Conservation (phyloP, 2,113 vertebrate genomes). For the Psammodynastes pulverulentus region DNA sequence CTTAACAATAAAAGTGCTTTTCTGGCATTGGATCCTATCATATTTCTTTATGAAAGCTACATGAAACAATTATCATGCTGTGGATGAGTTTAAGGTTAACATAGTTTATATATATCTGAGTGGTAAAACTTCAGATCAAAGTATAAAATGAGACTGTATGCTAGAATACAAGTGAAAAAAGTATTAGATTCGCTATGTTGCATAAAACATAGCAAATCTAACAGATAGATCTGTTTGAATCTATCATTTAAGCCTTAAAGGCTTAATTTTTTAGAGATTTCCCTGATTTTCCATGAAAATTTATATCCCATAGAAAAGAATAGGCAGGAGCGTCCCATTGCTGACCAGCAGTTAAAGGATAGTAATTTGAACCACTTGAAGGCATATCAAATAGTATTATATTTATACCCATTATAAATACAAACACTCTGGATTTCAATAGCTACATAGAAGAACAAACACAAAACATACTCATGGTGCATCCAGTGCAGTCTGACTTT, state of each 20-base stretch:
- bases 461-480: not conserved
- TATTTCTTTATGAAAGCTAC: not conserved
- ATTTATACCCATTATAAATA: conserved; percentile 14
- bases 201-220: conserved; percentile 46
- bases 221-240: conserved; percentile 52
- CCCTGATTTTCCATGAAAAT: conserved; percentile 63
- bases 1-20: not conserved
- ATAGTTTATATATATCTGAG: conserved; percentile 34
- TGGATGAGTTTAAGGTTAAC: conserved; percentile 46
- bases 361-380: conserved; percentile 57
- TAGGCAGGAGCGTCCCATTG: conserved; percentile 34
- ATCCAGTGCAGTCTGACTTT: not conserved
- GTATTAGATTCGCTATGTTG: conserved; percentile 59
- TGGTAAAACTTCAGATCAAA: conserved; percentile 56
- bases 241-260: conserved; percentile 62
- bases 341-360: conserved; percentile 46
- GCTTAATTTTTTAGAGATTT: conserved; percentile 64
- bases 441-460: not conserved
- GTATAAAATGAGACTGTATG: conserved; percentile 53
- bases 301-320: conserved; percentile 59
- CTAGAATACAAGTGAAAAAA: conserved; percentile 62
- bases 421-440: not conserved
- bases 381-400: conserved; percentile 54
- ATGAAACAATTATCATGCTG: conserved; percentile 28
- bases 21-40: not conserved